Base-by-base conservation (phyloP, 2,888 invertebrate genomes). In the Helleia helle region DNA sequence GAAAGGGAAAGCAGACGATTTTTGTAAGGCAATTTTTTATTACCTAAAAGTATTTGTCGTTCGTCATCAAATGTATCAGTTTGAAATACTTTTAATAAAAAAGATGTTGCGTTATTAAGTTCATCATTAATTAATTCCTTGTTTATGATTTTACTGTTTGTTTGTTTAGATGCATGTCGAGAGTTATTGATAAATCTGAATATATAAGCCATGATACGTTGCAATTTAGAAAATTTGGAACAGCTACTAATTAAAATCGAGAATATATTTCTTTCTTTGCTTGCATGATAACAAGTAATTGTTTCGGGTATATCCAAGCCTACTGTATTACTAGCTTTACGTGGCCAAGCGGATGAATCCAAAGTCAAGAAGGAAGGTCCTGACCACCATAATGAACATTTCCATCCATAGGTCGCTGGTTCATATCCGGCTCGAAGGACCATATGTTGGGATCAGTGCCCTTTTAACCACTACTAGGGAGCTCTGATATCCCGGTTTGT, bases 371-470 rank as follows among this genome's bases (percentile, higher is more conserved):
- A 41, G 1, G 5, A 7, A 9, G 41, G 41, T 4, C 41, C 28
- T 2, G 27, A 29, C 28, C 54, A 58, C 55, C 53, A 56, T 14
- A 54, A 36, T 1, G 15, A 3, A n/a, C n/a, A n/a, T n/a, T n/a
- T n/a, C n/a, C n/a, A n/a, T n/a, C n/a, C n/a, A n/a, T n/a, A n/a
- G n/a, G n/a, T n/a, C n/a, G n/a, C n/a, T n/a, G n/a, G n/a, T n/a
- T n/a, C n/a, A n/a, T n/a, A n/a, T n/a, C n/a, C n/a, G n/a, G n/a
- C n/a, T n/a, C n/a, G n/a, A n/a, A n/a, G n/a, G n/a, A n/a, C n/a
- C n/a, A n/a, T n/a, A n/a, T n/a, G n/a, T n/a, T n/a, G n/a, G n/a
- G n/a, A n/a, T n/a, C n/a, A n/a, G n/a, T n/a, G n/a, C n/a, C n/a
- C n/a, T n/a, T n/a, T n/a, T n/a, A n/a, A n/a, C n/a, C n/a, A n/a